phyloP scores from a whole-genome alignment of 2,797 vertebrate genomes.

The Sebastes nivosus region DNA sequence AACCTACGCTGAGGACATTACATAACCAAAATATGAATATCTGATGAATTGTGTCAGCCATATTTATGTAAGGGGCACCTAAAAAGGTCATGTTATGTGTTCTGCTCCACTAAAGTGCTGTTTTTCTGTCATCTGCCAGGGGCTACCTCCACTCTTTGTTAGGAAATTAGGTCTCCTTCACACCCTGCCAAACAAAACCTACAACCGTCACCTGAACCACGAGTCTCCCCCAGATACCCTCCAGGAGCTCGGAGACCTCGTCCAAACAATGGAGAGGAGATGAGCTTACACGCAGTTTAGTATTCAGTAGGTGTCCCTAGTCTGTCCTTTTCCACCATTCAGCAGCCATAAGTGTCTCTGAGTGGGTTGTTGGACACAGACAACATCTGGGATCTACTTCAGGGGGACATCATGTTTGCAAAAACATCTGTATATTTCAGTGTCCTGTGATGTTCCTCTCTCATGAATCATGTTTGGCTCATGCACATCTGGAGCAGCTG shows the following conservation, averaged over 20 bases:
- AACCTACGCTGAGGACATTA: background rate
- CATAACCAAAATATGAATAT: background rate
- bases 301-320: background rate
- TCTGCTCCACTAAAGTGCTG: background rate
- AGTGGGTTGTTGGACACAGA: background rate
- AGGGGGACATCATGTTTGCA: background rate
- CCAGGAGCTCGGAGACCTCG: conserved; percentile 40
- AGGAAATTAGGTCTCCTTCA: conserved; percentile 53
- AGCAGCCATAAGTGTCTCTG: background rate
- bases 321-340: conserved; percentile 12
- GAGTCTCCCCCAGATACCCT: conserved; percentile 29
- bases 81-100: background rate
- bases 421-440: background rate
- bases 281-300: conserved; percentile 38
- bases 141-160: conserved; percentile 54
- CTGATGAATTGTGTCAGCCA: background rate
- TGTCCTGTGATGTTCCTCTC: background rate
- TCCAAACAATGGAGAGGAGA: conserved; percentile 51
- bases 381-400: background rate
- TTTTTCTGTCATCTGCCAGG: conserved; percentile 7
- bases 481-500: background rate
- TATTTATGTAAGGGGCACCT: background rate
- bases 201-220: conserved; percentile 56
- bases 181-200: conserved; percentile 67
- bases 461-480: background rate